Conservation (phyloP, 2,888 invertebrate genomes). For the Eupithecia centaureata region DNA sequence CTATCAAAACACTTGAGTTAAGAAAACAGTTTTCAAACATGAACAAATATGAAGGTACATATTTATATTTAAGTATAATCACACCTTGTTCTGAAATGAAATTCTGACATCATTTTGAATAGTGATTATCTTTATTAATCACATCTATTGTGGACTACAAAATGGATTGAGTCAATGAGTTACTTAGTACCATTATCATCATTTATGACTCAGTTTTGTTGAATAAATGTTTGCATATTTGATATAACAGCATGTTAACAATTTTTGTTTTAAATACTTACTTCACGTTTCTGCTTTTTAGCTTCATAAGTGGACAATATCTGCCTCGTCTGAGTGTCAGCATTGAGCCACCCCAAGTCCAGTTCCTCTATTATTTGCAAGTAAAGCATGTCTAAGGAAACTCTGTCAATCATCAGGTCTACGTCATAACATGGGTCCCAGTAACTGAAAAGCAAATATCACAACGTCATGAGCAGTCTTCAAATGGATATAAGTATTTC, state of each 20-base stretch:
- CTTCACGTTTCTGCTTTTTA: constrained; percentile 92
- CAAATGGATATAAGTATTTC: not conserved
- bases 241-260: not conserved
- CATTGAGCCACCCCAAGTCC: constrained; percentile 93
- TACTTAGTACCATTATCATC: not conserved
- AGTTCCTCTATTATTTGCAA: constrained; percentile 94
- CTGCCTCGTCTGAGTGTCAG: constrained; percentile 87
- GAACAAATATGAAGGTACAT: too few relatives aligned
- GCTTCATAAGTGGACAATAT: constrained; percentile 89
- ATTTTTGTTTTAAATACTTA: constrained; percentile 53
- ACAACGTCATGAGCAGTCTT: not conserved
- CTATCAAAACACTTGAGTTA: not conserved
- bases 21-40: not conserved
- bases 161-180: not conserved
- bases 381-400: constrained; percentile 93
- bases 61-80: not conserved
- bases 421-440: constrained; percentile 95
- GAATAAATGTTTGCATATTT: not conserved
- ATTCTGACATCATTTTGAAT: not conserved
- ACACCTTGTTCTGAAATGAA: too few relatives aligned
- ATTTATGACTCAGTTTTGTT: not conserved
- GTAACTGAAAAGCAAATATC: constrained; percentile 84
- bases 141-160: not conserved
- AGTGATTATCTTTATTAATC: not conserved
- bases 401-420: constrained; percentile 91